Base-by-base conservation (phyloP, 2,888 invertebrate species). In the Agrochola macilenta region DNA sequence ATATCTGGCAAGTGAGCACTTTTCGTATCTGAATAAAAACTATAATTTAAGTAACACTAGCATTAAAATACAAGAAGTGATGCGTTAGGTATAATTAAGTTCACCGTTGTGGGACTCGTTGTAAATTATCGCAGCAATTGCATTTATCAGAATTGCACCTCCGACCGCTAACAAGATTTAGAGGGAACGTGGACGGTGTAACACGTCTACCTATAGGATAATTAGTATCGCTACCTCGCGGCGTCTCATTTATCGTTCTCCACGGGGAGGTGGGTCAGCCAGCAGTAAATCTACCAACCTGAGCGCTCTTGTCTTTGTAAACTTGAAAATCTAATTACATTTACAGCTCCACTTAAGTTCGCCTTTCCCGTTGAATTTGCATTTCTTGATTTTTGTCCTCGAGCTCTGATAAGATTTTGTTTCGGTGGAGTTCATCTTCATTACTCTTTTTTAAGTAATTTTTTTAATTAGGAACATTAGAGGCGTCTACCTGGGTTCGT, bases 271-370 rank as follows among this genome's bases (percentile, higher is more conserved):
- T 93, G 94, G 96, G 96, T 96, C 96, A 96, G 96, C 95, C 91
- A 91, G 95, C 95, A 95, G 94, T 96, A 96, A 96, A 96, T 96
- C 95, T 96, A 94, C 94, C 94, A 94, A 96, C 95, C 96, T 95
- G 95, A 95, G 95, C 93, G 93, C 93, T 94, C 95, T 94, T 95
- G 96, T 96, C 96, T 96, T 96, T 95, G 96, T 95, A 96, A 96
- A 96, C 95, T 96, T 94, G 95, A 95, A 96, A 96, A 96, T 96
- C 95, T 96, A 96, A 96, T 96, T 96, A 96, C 96, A 96, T 96
- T 96, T 95, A 96, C 96, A 95, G 94, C 93, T 93, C 93, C 92
- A 95, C 93, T 95, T 93, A 94, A 95, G 94, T 95, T 94, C 93
- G 92, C 92, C 92, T 94, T 93, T 94, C 92, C 93, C 90, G 91